phyloP scores from a whole-genome alignment of 2,113 vertebrate species.

The Phylloscopus trochiloides region DNA sequence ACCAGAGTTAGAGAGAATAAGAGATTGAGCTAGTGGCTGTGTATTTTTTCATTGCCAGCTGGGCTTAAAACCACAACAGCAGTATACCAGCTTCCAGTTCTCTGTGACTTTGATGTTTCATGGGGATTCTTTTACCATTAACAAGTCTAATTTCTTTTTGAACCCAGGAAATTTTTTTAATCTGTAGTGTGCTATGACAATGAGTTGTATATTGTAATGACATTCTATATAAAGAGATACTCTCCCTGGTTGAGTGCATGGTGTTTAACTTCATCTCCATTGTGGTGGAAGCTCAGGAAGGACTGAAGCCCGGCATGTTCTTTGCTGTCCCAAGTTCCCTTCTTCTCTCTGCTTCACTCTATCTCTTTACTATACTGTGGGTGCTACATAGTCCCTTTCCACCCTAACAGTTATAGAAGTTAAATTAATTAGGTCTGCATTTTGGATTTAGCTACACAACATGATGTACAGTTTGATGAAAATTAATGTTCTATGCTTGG shows the following conservation, averaged over 20 bases:
- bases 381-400: background rate
- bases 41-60: background rate
- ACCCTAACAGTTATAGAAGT: background rate
- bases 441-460: background rate
- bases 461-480: background rate
- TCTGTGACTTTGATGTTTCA: background rate
- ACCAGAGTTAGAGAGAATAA: background rate
- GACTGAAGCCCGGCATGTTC: background rate
- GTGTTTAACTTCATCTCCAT: background rate
- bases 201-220: background rate
- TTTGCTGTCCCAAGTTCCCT: background rate
- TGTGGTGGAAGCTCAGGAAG: background rate
- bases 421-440: background rate
- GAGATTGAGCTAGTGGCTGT: background rate
- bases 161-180: background rate
- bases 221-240: background rate
- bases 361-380: background rate
- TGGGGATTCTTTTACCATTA: background rate
- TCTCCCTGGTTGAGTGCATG: fast-evolving
- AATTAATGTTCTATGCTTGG: background rate
- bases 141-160: background rate
- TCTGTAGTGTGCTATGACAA: background rate
- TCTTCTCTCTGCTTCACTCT: background rate
- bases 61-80: background rate
- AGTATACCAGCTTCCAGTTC: background rate